phyloP scores from a whole-genome alignment of 1,140 invertebrate species.

The Aphelinus atriplicis region DNA sequence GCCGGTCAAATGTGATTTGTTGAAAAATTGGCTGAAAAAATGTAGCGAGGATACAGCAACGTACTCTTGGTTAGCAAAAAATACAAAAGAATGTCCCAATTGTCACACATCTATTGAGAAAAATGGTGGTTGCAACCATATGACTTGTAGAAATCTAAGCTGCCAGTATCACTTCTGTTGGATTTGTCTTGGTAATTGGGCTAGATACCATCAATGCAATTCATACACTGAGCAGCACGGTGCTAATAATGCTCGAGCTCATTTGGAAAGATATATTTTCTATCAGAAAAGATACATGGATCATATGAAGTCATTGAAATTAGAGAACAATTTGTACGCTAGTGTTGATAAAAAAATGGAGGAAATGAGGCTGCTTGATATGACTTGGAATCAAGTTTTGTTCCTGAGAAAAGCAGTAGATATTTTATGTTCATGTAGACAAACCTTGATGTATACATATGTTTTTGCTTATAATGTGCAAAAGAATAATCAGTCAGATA shows the following conservation, averaged over 20 bases:
- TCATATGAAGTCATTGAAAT: slow-evolving; percentile 80
- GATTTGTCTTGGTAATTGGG: slow-evolving; percentile 74
- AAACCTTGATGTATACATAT: slow-evolving; percentile 99
- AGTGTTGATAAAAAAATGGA: no score
- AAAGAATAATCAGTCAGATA: slow-evolving; percentile 98
- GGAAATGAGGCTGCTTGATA: slow-evolving; percentile 41
- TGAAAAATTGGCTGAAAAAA: slow-evolving; percentile 81
- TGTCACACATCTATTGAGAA: slow-evolving; percentile 81
- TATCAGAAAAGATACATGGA: slow-evolving; percentile 81
- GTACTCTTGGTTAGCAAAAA: slow-evolving; percentile 83
- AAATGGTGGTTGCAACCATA: slow-evolving; percentile 83
- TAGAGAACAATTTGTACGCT: slow-evolving; percentile 67
- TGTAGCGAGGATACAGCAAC: slow-evolving; percentile 85
- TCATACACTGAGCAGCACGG: slow-evolving; percentile 72
- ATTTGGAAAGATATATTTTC: slow-evolving; percentile 74
- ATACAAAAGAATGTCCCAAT: slow-evolving; percentile 84
- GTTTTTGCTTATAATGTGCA: slow-evolving; percentile 98
- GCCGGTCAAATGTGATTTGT: slow-evolving; percentile 75
- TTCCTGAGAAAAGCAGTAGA: slow-evolving; percentile 97
- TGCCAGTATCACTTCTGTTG: slow-evolving; percentile 85
- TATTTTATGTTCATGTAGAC: slow-evolving; percentile 95
- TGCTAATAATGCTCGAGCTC: not conserved
- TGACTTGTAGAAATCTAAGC: slow-evolving; percentile 81
- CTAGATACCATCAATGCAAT: slow-evolving; percentile 51
- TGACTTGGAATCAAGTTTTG: slow-evolving; percentile 76